Evolutionary conservation across 1,140 invertebrate species (phyloP), one percentile per base, ranked within the genome.

Genomic region (Daktulosphaira vitifoliae): DNA sequence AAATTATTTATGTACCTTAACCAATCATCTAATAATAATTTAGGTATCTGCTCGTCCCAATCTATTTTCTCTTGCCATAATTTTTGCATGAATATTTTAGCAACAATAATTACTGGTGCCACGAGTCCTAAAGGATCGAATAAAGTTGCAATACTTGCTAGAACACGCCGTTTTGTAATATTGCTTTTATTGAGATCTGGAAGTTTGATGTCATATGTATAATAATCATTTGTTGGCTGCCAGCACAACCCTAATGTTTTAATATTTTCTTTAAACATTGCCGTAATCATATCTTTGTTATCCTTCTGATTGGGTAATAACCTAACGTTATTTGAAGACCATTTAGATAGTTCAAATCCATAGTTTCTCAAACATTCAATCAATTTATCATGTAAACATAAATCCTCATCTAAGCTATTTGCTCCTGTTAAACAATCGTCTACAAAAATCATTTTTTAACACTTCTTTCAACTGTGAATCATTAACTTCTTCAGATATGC

Each of bases 61-160:
- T 38, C 49, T 5, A 62, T 3, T 2, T 52, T 51, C 16, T 26
- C 38, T n/a, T 3, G 22, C 66, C 68, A 69, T 65, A 69, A 42
- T 37, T 22, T 56, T 49, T 69, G 68, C 52, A 69, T 65, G 1
- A 67, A 13, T 8, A 56, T 48, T 54, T 69, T 69, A 9, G 56
- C 59, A 16, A 2, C 2, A 11, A 68, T 29, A 25, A 65, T 51
- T 4, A 59, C 42, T 29, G 68, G 68, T 2, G 66, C 66, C 9
- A 68, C 2, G 25, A 69, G 44, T 2, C 68, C 68, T 5, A 68
- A 3, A 7, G 68, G 68, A 25, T 68, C 68, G 37, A 64, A 68
- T 18, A 69, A 38, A 15, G 38, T 44, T 7, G 68, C 66, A 33
- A 68, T 29, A 22, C 59, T 49, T 6, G 66, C 65, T 3, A 67